These are phyloP conservation scores for Drosophila pseudotakahashii DNA, from an alignment of 2,888 invertebrate species.

Conservation along the genomic window DNA sequence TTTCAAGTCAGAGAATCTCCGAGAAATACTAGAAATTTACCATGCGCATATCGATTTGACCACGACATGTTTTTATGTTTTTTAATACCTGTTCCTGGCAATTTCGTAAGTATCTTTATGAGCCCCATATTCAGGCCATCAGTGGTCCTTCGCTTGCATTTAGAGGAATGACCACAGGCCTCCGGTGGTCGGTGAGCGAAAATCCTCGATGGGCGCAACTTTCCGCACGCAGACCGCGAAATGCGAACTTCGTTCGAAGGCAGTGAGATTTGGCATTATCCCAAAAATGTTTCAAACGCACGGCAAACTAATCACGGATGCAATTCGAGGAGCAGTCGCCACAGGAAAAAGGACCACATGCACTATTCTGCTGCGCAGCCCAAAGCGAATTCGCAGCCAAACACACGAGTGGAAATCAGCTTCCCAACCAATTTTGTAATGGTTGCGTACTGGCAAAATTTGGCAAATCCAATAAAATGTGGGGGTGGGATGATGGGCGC, in stretches of 20 bases:
- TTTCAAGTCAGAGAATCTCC: too few species aligned
- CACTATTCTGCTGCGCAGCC: background rate
- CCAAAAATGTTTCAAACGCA: conserved; percentile 35
- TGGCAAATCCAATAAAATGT: conserved; percentile 52
- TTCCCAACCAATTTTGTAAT: conserved; percentile 33
- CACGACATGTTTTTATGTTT: too few species aligned
- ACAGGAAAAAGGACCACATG: conserved; percentile 17
- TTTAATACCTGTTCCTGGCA: background rate
- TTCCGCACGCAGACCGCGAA: conserved; percentile 30
- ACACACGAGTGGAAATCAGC: conserved; percentile 11
- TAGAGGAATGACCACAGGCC: conserved; percentile 12
- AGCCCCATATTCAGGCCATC: background rate
- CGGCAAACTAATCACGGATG: conserved; percentile 34
- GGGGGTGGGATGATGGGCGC: background rate
- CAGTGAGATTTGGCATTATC: conserved; percentile 29
- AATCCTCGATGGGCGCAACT: conserved; percentile 10
- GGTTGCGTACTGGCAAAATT: conserved; percentile 24
- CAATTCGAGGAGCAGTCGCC: conserved; percentile 23
- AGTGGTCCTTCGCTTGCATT: background rate
- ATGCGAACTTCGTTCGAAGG: conserved; percentile 18
- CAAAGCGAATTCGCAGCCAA: conserved; percentile 1
- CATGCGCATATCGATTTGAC: too few species aligned
- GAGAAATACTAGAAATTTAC: too few species aligned
- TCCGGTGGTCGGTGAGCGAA: conserved; percentile 1
- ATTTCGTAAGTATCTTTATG: background rate